Evolutionary conservation across 37 sponge, comb jelly and placozoan genomes (phyloP).

Genomic region (Ianthella basta): DNA sequence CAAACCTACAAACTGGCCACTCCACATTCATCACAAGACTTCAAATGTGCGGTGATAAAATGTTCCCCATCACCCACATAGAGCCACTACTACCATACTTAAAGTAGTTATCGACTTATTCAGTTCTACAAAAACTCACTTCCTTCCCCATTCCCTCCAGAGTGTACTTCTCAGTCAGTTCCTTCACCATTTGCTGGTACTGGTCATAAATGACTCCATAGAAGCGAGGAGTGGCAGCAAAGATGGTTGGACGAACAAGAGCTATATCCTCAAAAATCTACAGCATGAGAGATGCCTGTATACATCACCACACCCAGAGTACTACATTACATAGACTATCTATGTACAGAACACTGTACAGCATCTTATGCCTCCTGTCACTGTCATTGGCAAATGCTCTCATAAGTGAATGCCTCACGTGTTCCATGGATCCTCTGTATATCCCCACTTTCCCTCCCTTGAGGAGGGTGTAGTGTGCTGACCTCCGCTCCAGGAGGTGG

Average conservation of each 20-base stretch:
- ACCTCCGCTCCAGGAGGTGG: conserved; percentile 46
- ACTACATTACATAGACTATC: background rate
- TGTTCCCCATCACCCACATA: background rate
- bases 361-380: too few species aligned
- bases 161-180: conserved; percentile 24
- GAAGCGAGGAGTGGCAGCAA: conserved; percentile 67
- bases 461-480: conserved; percentile 25
- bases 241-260: conserved; percentile 57
- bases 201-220: conserved; percentile 54
- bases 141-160: too few species aligned
- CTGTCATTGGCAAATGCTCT: too few species aligned
- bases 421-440: conserved; percentile 62
- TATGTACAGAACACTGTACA: background rate
- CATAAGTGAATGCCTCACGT: conserved; percentile 53
- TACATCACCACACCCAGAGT: background rate
- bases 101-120: background rate
- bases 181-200: conserved; percentile 43
- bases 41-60: too few species aligned
- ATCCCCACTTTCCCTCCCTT: conserved; percentile 58
- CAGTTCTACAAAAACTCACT: background rate
- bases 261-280: conserved; percentile 66
- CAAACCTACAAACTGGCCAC: too few species aligned
- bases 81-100: background rate
- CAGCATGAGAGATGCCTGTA: background rate
- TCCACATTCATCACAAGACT: too few species aligned